A percentile compares a stretch with the other conserved stretches of the same genome.
These are phyloP conservation scores for Anomalospiza imberbis DNA, from an alignment of 2,797 vertebrate species.

Conservation along the genomic window DNA sequence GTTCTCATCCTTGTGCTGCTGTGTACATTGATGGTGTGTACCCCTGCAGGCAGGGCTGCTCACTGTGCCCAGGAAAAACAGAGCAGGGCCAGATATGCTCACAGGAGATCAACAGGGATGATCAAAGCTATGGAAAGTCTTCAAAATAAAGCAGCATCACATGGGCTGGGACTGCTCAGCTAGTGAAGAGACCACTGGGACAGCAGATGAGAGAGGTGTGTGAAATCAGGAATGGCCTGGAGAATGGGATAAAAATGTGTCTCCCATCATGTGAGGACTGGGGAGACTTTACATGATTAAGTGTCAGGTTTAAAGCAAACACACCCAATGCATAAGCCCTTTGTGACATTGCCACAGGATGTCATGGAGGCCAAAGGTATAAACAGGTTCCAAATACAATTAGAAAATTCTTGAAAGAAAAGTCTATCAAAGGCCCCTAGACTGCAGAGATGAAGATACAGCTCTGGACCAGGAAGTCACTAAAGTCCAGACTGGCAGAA, in stretches of 20 bases:
- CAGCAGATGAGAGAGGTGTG: background rate
- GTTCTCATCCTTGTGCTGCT: background rate
- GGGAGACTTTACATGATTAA: background rate
- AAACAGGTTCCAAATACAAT: background rate
- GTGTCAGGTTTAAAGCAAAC: conserved; percentile 8
- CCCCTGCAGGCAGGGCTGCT: background rate
- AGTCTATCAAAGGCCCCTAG: conserved; percentile 8
- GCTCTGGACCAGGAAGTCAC: conserved; percentile 32
- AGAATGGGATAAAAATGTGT: background rate
- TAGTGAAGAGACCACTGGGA: conserved; percentile 2
- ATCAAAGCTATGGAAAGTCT: background rate
- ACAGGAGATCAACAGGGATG: background rate
- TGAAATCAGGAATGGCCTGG: background rate
- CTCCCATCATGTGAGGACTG: background rate
- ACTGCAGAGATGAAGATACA: background rate
- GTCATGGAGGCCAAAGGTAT: background rate
- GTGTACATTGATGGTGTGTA: background rate
- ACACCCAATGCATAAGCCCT: background rate
- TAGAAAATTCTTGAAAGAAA: conserved; percentile 19
- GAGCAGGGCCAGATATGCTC: background rate
- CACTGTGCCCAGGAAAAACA: background rate
- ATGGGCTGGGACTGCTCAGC: background rate
- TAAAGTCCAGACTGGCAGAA: background rate
- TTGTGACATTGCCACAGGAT: background rate
- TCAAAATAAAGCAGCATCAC: background rate